Evolutionary conservation across 1,140 invertebrate species (phyloP), one percentile per base, ranked within the genome.

Genomic region (Orius insidiosus): DNA sequence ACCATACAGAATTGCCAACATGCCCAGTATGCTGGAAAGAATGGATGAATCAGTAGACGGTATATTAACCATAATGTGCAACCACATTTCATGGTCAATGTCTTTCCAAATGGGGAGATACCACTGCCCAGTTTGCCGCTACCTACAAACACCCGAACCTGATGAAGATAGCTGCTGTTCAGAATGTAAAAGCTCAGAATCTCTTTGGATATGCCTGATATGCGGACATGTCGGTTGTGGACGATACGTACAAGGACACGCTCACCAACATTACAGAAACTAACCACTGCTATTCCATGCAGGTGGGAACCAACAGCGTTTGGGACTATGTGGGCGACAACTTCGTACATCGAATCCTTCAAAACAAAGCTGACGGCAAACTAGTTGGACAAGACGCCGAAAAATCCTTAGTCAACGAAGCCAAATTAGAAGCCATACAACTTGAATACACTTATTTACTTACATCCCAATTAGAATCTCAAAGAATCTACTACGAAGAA

Each of bases 31-130:
- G 93, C 54, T 62, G 59, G 95, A 99, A 64, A 74, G 90, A 55
- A 96, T 90, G 92, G 93, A 99, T 65, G 93, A 98, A 65, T 90
- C 85, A 51, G 86, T 97, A 1, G 93, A 98, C 64, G 92, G 93
- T 2, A 83, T 98, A 52, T 68, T 98, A 45, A 98, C 93, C 4
- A 95, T 99, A 57, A 69, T 98, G 30, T 99, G 96, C 60, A 97
- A 98, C 67, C 96, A 99, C 90, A 0, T 98, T 98, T 64, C 96
- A 99, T 67, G 79, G 85, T 11, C 78, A 77, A 53, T 99, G 95
- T 65, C 67, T 99, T 24, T 76, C 85, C 45, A 85, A 97, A 62
- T 98, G 95, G 93, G 79, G 84, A n/a, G 92, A 96, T 62, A 86
- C 82, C 14, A 77, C 69, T 78, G 75, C 57, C 75, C 74, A 10